Conservation (phyloP, 2,113 vertebrate species). For the Cygnus buccinator region DNA sequence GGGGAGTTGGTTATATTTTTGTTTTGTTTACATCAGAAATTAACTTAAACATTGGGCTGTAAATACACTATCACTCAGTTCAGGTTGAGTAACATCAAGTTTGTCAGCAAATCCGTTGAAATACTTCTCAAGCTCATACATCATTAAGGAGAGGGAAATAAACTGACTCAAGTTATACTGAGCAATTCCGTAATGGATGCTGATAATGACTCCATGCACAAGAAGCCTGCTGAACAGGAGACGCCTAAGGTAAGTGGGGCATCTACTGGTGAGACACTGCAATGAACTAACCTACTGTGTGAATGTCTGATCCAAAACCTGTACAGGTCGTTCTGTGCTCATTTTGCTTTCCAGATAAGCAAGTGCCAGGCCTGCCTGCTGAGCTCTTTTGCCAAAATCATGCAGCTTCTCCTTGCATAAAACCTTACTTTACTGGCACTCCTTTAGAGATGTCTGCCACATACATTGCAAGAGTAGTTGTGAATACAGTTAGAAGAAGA, state of each 20-base stretch:
- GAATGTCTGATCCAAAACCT: background rate
- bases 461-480: background rate
- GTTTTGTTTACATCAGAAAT: background rate
- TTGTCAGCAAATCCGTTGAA: background rate
- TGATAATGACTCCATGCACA: background rate
- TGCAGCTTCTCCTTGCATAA: background rate
- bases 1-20: background rate
- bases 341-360: background rate
- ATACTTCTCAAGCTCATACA: background rate
- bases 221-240: background rate
- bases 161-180: background rate
- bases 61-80: background rate
- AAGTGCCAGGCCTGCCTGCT: background rate
- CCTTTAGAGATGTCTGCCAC: background rate
- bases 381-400: background rate
- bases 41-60: background rate
- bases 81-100: background rate
- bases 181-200: background rate
- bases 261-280: slow-evolving; percentile 15
- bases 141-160: background rate
- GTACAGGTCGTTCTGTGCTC: background rate
- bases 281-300: background rate
- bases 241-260: slow-evolving; percentile 28
- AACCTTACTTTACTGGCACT: background rate
- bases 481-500: background rate